Evolutionary conservation across 2,888 invertebrate genomes (phyloP), one percentile per base, ranked within the genome.

Genomic region (Drosophila cyrtoloma): DNA sequence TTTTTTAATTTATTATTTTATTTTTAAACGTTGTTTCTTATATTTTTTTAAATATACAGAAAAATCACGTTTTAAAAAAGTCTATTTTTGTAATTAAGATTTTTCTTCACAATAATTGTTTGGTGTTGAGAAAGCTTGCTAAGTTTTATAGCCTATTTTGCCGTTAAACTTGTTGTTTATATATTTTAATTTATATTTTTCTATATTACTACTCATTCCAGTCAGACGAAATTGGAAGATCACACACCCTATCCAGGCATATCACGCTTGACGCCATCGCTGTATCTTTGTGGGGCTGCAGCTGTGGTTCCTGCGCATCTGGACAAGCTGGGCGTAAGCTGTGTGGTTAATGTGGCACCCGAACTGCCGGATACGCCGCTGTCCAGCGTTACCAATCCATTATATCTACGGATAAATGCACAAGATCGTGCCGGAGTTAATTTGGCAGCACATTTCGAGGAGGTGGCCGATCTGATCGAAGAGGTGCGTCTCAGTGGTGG

Each of bases 241-340:
- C 77, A 82, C 56, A 89, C 84, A 64, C 42, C 92, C 56, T 64
- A 94, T 78, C 94, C 95, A 26, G 95, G 95, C 50, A 95, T 96
- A 14, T 96, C 97, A 3, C 95, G 96, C 77, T 95, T 98, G 78
- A 96, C 96, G 2, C 95, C 96, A 61, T 95, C 95, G 33, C 94
- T 98, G 30, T 97, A 96, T 92, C 95, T 98, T 47, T 96, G 97
- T 84, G 97, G 97, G 19, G 97, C 97, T 0, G 96, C 96, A 59
- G 96, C 96, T 0, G 94, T 96, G 28, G 95, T 96, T 58, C 95
- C 96, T 2, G 95, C 95, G 5, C 95, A 95, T 57, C 94, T 98
- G 42, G 95, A 95, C 77, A 95, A 95, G 3, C 94, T 96, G 39
- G 95, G 95, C 55, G 96, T 98, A 60, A 96, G 96, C 2, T 96